A percentile compares a stretch with the other conserved stretches of the same genome.
phyloP scores from a whole-genome alignment of 2,888 invertebrate genomes.

The Zygogramma bicolorata region DNA sequence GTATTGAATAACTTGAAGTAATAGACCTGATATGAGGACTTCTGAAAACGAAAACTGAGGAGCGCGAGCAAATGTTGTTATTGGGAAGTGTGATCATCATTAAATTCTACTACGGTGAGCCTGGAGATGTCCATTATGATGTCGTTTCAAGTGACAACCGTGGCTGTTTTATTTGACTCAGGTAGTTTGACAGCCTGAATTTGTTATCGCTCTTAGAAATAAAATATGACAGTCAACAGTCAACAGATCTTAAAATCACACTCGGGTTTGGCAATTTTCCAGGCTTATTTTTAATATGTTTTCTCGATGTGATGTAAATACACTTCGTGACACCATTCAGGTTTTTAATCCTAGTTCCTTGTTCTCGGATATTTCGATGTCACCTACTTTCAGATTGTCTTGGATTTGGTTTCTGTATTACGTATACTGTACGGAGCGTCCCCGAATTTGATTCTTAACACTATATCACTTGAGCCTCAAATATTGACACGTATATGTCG shows the following conservation, averaged over 20 bases:
- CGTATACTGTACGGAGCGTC: neutral
- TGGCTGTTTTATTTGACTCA: neutral
- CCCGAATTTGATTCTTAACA: too few relatives aligned
- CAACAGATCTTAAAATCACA: neutral
- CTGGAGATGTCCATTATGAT: too few relatives aligned
- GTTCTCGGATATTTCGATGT: neutral
- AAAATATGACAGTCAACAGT: neutral
- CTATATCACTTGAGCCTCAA: too few relatives aligned
- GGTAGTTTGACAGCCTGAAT: neutral
- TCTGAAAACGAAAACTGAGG: too few relatives aligned
- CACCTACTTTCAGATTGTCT: neutral
- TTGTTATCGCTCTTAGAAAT: neutral
- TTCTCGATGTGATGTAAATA: neutral
- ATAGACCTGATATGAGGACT: too few relatives aligned
- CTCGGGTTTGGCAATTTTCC: neutral
- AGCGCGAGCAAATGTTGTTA: too few relatives aligned
- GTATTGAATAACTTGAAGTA: too few relatives aligned
- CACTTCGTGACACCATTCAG: neutral
- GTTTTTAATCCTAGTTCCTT: neutral
- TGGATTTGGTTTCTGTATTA: neutral
- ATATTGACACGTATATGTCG: too few relatives aligned
- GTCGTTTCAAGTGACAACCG: too few relatives aligned
- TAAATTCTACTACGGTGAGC: too few relatives aligned
- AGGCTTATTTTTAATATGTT: neutral
- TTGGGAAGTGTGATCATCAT: too few relatives aligned